Evolutionary conservation across 2,888 invertebrate species (phyloP).

Genomic region (Torymus aiolomorphi): DNA sequence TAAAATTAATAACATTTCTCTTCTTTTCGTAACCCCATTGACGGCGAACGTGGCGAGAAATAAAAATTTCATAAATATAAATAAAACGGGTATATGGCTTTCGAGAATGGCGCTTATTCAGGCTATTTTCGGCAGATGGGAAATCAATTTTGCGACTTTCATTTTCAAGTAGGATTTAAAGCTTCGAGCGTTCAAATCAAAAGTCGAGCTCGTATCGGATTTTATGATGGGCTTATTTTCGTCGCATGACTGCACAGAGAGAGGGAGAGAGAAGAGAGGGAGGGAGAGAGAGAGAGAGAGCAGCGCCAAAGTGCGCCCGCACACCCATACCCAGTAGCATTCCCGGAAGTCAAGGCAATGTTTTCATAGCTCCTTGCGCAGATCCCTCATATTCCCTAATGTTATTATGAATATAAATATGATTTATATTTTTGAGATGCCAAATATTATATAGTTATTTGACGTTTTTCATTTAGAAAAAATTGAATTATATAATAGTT

Average conservation of each 20-base stretch:
- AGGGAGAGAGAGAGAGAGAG: neutral
- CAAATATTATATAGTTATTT: too few species aligned
- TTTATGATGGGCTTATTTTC: conserved; percentile 26
- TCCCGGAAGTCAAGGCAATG: neutral
- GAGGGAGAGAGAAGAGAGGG: neutral
- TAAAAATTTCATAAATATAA: neutral
- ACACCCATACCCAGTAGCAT: neutral
- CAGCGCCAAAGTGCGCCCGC: too few species aligned
- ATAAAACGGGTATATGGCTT: neutral
- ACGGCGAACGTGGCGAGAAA: neutral
- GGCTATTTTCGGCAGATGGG: neutral
- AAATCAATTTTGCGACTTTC: conserved; percentile 22
- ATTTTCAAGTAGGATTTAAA: conserved; percentile 6
- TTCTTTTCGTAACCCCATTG: neutral
- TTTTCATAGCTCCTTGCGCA: neutral
- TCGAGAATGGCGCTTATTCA: neutral
- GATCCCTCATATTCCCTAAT: too few species aligned
- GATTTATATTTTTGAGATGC: too few species aligned
- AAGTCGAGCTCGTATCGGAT: conserved; percentile 31
- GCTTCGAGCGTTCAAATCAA: conserved; percentile 11
- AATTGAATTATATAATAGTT: too few species aligned
- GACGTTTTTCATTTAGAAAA: too few species aligned
- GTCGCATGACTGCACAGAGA: conserved; percentile 21
- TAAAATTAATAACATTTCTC: too few species aligned
- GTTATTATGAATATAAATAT: too few species aligned